Conservation (phyloP, 2,797 vertebrate species). For the Zenarchopterus dispar region DNA sequence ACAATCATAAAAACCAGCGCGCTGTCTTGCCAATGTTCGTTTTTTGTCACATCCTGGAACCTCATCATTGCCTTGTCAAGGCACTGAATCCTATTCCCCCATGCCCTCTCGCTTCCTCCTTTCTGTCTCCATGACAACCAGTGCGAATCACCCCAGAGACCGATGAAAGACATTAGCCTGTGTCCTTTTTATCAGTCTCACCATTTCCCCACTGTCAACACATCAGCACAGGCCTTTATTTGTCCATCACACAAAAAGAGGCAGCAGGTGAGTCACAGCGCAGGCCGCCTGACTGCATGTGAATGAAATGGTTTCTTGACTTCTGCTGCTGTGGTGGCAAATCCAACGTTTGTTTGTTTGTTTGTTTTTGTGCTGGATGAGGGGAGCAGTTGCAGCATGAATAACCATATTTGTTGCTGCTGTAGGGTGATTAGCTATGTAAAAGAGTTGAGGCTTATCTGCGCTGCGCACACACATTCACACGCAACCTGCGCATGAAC, state of each 20-base stretch:
- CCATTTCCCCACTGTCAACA: constrained; percentile 30
- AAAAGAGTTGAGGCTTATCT: constrained; percentile 31
- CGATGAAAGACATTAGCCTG: constrained; percentile 33
- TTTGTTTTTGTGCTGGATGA: not conserved
- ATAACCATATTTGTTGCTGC: constrained; percentile 26
- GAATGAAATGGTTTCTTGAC: constrained; percentile 7
- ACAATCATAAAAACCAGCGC: not conserved
- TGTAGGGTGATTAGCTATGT: constrained; percentile 29
- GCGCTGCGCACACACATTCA: constrained; percentile 6
- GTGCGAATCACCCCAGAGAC: constrained; percentile 59
- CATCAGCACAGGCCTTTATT: constrained; percentile 19
- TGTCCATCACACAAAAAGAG: constrained; percentile 1
- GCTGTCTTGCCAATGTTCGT: not conserved
- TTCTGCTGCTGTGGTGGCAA: not conserved
- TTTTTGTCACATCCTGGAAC: constrained; percentile 17
- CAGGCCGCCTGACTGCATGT: constrained; percentile 16
- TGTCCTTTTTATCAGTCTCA: constrained; percentile 41
- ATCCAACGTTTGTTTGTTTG: constrained; percentile 10
- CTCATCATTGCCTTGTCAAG: constrained; percentile 16
- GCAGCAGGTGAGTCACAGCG: constrained; percentile 18
- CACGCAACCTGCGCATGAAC: constrained; percentile 13
- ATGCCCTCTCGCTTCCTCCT: constrained; percentile 19
- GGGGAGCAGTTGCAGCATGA: constrained; percentile 2
- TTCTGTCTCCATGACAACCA: constrained; percentile 72
- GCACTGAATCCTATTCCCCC: constrained; percentile 23